phyloP scores from a whole-genome alignment of 2,888 invertebrate genomes.

The Elysia crispata region DNA sequence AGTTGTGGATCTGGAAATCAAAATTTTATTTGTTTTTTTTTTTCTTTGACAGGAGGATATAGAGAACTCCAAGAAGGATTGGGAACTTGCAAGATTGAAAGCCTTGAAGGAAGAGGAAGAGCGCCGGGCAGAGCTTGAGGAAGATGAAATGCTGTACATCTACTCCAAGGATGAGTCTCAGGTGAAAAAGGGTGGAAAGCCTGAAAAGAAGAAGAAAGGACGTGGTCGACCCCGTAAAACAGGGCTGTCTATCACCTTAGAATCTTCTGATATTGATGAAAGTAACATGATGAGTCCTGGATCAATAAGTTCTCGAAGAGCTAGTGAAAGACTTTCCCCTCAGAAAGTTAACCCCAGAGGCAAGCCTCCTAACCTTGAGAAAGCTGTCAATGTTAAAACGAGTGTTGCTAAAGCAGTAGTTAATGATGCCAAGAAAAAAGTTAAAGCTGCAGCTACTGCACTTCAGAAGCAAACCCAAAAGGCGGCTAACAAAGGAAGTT shows the following conservation, averaged over 20 bases:
- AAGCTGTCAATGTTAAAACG: constrained; percentile 5
- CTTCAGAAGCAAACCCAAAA: constrained; percentile 40
- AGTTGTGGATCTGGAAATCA: no score
- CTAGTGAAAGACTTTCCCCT: constrained; percentile 34
- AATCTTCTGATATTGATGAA: constrained; percentile 46
- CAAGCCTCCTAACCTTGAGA: neutral
- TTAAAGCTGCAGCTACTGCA: constrained; percentile 35
- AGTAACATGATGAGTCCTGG: neutral
- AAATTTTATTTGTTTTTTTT: neutral
- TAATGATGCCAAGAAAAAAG: constrained; percentile 46
- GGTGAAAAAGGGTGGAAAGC: constrained; percentile 81
- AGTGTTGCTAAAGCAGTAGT: constrained; percentile 41
- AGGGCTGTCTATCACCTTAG: neutral
- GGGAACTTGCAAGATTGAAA: constrained; percentile 87
- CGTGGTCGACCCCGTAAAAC: constrained; percentile 13
- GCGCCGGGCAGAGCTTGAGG: constrained; percentile 76
- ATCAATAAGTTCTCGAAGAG: neutral
- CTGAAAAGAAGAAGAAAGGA: constrained; percentile 33
- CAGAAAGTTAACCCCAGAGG: constrained; percentile 22
- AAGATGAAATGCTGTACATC: constrained; percentile 83
- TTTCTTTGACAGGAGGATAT: constrained; percentile 81
- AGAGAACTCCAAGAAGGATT: constrained; percentile 85
- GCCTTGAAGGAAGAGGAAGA: constrained; percentile 79
- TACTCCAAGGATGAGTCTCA: constrained; percentile 89
- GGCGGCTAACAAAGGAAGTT: neutral